These are phyloP conservation scores for Sebastes paucispinis DNA, from an alignment of 2,797 vertebrate species.

Conservation along the genomic window DNA sequence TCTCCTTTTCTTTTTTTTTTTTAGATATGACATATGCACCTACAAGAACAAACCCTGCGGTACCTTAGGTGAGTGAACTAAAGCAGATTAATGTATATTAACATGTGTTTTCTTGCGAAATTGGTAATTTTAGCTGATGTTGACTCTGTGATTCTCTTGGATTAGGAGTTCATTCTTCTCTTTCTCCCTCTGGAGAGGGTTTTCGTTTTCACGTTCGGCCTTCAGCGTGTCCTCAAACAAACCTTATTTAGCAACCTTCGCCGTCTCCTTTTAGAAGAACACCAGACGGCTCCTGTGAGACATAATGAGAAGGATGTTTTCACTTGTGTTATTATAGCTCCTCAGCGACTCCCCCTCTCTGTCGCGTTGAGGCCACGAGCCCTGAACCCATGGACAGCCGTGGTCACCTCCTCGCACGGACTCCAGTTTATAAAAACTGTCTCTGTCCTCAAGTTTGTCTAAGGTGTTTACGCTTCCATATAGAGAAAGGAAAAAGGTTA, in stretches of 20 bases:
- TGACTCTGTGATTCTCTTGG: conserved; percentile 15
- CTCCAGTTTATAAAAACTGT: conserved; percentile 35
- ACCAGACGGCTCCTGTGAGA: conserved; percentile 48
- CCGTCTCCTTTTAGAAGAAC: conserved; percentile 19
- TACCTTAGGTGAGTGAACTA: conserved; percentile 91
- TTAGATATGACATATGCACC: conserved; percentile 99
- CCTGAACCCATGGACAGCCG: conserved; percentile 25
- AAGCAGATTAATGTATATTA: background rate
- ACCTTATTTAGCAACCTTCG: conserved; percentile 51
- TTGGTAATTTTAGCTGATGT: conserved; percentile 1
- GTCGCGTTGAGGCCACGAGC: conserved; percentile 4
- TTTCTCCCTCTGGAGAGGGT: conserved; percentile 14
- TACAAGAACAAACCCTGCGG: conserved; percentile 99
- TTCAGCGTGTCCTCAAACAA: conserved; percentile 58
- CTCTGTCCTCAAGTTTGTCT: conserved; percentile 33
- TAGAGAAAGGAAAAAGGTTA: conserved; percentile 30
- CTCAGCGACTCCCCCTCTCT: conserved; percentile 10
- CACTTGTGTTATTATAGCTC: conserved; percentile 58
- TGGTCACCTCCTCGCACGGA: conserved; percentile 30
- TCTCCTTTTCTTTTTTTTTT: background rate
- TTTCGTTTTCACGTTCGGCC: conserved; percentile 31
- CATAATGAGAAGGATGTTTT: conserved; percentile 65
- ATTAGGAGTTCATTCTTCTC: conserved; percentile 2
- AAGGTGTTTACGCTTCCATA: conserved; percentile 71
- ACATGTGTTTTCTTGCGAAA: conserved; percentile 1